Base-by-base conservation (phyloP, 2,797 vertebrate species). In the Sciurus vulgaris region DNA sequence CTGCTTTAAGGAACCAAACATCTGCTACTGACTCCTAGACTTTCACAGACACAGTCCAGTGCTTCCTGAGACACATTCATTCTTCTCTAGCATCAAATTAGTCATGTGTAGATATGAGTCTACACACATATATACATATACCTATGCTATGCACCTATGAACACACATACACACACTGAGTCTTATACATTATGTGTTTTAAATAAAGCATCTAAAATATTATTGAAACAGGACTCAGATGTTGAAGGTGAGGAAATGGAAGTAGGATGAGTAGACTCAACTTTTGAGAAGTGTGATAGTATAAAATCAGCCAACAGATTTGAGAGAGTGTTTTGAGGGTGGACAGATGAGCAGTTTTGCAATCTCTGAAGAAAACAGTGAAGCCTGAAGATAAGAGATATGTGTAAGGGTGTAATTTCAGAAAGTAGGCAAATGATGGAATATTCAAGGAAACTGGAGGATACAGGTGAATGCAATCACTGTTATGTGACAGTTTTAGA, bases 301-400 rank as follows among this genome's bases (percentile, higher is more conserved):
- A 24, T 35, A 59, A 41, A 79, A 47, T 51, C 70, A 84, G 12
- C 13, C 78, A 49, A 77, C 26, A 78, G n/a, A 78, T n/a, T 35
- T 69, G 49, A 56, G 20, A 49, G 41, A 38, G 63, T 88, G 35
- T 54, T 35, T 89, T 72, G 28, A n/a, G 13, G 17, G 38, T 49
- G 5, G 54, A 41, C 17, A 86, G 51, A 86, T 70, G 12, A 89
- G 8, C 12, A 47, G 24, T 54, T 93, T 79, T 41, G 11, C 51
- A 41, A 92, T 92, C 30, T 92, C 33, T 51, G 51, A 95, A 91
- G 59, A 59, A 89, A 91, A 86, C 30, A 74, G 35, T 4, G 35
- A 88, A 96, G 41, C 38, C 10, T 51, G 9, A 76, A 18, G 6
- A 54, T 85, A 73, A 77, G 47, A 59, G 44, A 51, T 26, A 20